Conservation (phyloP, 2,797 vertebrate species). For the Gallinago stenura region DNA sequence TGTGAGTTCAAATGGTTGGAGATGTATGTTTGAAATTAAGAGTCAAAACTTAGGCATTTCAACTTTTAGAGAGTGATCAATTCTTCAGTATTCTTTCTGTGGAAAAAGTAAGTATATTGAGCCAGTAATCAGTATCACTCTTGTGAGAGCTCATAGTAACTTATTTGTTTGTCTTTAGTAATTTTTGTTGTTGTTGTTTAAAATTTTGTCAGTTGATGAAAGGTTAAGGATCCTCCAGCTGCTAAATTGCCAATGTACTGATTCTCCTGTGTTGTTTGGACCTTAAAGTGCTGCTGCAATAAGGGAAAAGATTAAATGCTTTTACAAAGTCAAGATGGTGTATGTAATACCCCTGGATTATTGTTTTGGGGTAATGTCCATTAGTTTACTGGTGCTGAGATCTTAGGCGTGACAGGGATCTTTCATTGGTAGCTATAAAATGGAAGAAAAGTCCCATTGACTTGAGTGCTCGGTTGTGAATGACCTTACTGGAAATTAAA, state of each 20-base stretch:
- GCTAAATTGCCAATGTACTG: background rate
- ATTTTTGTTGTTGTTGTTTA: background rate
- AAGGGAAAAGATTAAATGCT: background rate
- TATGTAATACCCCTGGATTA: background rate
- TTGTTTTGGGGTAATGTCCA: background rate
- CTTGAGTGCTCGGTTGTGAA: background rate
- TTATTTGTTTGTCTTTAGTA: background rate
- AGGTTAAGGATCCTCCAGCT: background rate
- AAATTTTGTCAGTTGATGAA: background rate
- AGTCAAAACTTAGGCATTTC: background rate
- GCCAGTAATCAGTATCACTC: background rate
- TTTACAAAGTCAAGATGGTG: background rate
- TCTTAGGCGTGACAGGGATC: background rate
- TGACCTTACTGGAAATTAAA: background rate
- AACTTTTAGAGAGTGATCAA: background rate
- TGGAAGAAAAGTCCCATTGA: background rate
- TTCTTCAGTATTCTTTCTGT: background rate
- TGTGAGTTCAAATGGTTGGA: background rate
- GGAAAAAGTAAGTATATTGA: background rate
- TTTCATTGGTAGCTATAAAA: background rate
- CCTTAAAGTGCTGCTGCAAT: background rate
- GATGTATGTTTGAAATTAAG: background rate
- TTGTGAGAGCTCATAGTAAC: background rate
- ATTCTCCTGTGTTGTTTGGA: background rate
- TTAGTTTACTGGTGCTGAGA: background rate